Evolutionary conservation across 1,140 invertebrate genomes (phyloP), one percentile per base, ranked within the genome.

Genomic region (Drosophila sturtevanti): DNA sequence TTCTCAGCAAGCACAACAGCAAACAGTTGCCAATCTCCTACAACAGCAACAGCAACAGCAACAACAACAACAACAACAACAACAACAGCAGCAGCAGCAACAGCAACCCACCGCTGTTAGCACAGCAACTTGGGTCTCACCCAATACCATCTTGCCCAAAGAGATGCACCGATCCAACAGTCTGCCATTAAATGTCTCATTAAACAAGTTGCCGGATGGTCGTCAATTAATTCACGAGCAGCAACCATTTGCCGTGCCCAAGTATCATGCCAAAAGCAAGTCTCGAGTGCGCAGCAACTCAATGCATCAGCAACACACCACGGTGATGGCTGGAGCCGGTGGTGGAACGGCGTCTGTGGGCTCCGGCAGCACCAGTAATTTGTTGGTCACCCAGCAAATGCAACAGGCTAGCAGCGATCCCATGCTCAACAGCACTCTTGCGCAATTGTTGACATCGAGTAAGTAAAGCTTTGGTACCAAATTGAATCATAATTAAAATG

Each of bases 141-240:
- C 84, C 51, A 90, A 69, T 61, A 87, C 71, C 59, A 62, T 77
- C 51, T 77, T 91, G 68, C 87, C 86, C 27, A 91, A 92, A 48
- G 94, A 94, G 72, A 94, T 93, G 81, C 94, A 92, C 86, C 92
- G 94, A 12, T 94, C 94, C 52, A 94, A 94, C 77, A 94, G 93
- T 80, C 69, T 94, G 70, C 94, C 94, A 3, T 80, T 94, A n/a
- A 94, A 93, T 66, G 92, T 93, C 0, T 78, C 91, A 12, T 58
- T 92, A 0, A 80, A 81, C 54, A 91, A 92, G 59, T 63, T 91
- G 0, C 68, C 81, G 16, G 73, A 81, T 24, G 76, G 68, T 31
- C 64, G 81, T 18, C 84, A 77, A 24, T 55, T 64, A 16, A 14
- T 72, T 18, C 75, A 54, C 14, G 77, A 79, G 0, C 67, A 84